Evolutionary conservation across 1,140 invertebrate genomes (phyloP).

Genomic region (Zaprionus vittiger): DNA sequence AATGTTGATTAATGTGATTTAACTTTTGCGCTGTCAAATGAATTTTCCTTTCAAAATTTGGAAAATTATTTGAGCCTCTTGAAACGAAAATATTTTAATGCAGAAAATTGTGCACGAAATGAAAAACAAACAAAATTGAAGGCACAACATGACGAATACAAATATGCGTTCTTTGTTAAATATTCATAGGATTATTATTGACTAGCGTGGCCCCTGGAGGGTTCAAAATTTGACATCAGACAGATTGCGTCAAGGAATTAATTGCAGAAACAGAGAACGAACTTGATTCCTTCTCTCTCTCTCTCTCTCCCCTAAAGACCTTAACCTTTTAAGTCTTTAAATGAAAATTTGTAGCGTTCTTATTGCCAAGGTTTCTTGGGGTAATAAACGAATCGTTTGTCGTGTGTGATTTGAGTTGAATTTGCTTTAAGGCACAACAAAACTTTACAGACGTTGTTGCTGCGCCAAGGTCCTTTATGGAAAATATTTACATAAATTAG

Average conservation of each 20-base stretch:
- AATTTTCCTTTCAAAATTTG: too few species aligned
- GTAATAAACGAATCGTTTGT: conserved; percentile 26
- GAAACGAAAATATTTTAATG: too few species aligned
- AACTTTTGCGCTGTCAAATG: neutral
- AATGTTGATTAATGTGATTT: conserved; percentile 11
- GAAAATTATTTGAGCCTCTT: too few species aligned
- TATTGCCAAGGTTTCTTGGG: neutral
- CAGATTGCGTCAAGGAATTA: neutral
- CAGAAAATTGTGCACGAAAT: too few species aligned
- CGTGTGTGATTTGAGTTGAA: conserved; percentile 56
- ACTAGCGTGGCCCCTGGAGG: neutral
- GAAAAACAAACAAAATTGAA: too few species aligned
- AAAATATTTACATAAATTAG: conserved; percentile 72
- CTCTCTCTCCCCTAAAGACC: neutral
- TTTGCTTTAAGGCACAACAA: conserved; percentile 24
- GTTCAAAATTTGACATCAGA: neutral
- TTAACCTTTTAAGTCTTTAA: conserved; percentile 5
- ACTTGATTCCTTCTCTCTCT: too few species aligned
- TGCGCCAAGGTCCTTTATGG: conserved; percentile 34
- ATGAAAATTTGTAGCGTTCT: neutral
- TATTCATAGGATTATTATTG: neutral
- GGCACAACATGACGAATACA: too few species aligned
- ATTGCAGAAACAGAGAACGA: neutral
- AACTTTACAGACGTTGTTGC: conserved; percentile 64
- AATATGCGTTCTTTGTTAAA: neutral